These are phyloP conservation scores for Delichon dasypus DNA, from an alignment of 2,797 vertebrate species.

Conservation along the genomic window DNA sequence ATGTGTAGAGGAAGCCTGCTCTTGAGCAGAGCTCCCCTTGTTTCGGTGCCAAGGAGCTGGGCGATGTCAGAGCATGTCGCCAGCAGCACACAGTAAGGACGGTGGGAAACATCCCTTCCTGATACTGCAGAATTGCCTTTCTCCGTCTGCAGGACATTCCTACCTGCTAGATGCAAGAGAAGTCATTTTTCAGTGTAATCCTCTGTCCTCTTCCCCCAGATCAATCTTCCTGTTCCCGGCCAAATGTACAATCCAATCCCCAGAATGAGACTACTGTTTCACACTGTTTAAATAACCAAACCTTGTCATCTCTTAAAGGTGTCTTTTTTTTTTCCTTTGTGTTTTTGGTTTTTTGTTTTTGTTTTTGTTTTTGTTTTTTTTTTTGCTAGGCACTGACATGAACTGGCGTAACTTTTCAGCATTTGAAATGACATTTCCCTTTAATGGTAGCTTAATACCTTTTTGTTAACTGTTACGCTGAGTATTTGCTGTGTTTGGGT, in stretches of 20 bases:
- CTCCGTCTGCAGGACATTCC: neutral
- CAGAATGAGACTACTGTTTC: neutral
- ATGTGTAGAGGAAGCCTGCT: neutral
- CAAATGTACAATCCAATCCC: neutral
- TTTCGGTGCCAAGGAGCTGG: neutral
- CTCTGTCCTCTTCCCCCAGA: neutral
- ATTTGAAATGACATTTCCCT: conserved; percentile 6
- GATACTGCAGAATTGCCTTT: neutral
- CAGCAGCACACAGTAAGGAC: neutral
- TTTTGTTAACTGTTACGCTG: conserved; percentile 9
- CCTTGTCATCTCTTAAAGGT: conserved; percentile 22
- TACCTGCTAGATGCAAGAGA: neutral
- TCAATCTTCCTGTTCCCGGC: neutral
- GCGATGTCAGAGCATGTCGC: neutral
- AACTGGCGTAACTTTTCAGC: conserved; percentile 26
- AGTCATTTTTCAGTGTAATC: neutral
- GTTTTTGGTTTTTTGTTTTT: neutral
- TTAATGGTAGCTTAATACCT: neutral
- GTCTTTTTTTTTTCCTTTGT: neutral
- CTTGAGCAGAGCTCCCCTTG: neutral
- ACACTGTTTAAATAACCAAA: neutral
- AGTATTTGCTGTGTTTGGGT: conserved; percentile 14
- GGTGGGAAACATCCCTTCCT: neutral
- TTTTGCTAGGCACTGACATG: neutral
- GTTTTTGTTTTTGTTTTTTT: neutral